Conservation (phyloP, 92 coral and sea anemone genomes). For the Scolanthus callimorphus region DNA sequence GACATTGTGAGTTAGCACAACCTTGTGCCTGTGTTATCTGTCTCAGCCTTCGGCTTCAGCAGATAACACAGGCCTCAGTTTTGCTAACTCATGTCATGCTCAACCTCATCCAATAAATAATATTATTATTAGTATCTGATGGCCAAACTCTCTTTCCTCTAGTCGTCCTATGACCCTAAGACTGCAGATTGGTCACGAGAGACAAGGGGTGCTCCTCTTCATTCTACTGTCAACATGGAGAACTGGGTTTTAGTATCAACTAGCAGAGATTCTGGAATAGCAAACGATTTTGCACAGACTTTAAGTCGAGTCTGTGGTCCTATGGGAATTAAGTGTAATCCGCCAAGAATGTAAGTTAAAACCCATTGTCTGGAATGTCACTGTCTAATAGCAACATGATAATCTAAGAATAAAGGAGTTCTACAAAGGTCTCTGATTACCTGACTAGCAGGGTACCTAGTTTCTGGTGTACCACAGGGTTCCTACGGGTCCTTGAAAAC, state of each 20-base stretch:
- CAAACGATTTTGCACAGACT: constrained; percentile 63
- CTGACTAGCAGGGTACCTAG: too few relatives aligned
- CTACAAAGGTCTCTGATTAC: too few relatives aligned
- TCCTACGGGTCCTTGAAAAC: too few relatives aligned
- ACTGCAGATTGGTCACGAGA: constrained; percentile 92
- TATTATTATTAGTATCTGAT: background rate
- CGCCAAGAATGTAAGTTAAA: constrained; percentile 50
- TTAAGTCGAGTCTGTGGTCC: constrained; percentile 78
- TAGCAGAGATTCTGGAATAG: constrained; percentile 46
- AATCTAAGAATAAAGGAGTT: too few relatives aligned
- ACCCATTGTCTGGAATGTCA: too few relatives aligned
- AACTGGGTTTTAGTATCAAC: constrained; percentile 59
- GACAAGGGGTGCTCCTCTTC: constrained; percentile 73
- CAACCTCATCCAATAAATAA: background rate
- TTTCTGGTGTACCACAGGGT: too few relatives aligned
- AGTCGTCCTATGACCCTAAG: constrained; percentile 71
- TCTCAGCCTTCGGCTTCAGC: too few relatives aligned
- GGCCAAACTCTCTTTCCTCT: background rate
- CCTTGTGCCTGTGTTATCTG: too few relatives aligned
- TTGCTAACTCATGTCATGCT: too few relatives aligned
- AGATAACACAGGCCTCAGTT: too few relatives aligned
- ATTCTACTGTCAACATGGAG: constrained; percentile 60
- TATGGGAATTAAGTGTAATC: constrained; percentile 67
- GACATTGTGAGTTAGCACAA: too few relatives aligned
- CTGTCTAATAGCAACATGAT: too few relatives aligned